Evolutionary conservation across 1,140 invertebrate genomes (phyloP), one percentile per base, ranked within the genome.

Genomic region (Leptinotarsa defecta): DNA sequence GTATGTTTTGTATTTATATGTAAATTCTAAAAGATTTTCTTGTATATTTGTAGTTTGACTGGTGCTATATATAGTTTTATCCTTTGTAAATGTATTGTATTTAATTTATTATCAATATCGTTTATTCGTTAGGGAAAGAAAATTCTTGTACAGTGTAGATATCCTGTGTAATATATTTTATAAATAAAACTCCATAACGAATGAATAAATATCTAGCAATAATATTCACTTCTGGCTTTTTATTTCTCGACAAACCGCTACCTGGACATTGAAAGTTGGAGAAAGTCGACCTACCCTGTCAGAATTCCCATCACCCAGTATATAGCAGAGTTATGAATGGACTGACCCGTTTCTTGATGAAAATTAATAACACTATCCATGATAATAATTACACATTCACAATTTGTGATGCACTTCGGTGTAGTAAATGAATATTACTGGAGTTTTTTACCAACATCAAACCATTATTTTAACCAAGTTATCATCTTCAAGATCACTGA

Each of bases 91-190:
- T 80, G 77, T 78, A 76, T 70, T 81, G 74, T 79, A 81, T 79
- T 49, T 84, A 78, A 83, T 84, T 84, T 82, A 80, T 81, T 83
- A 80, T 77, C 72, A 77, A 68, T 79, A 65, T 73, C 13, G 63
- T 72, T 80, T 79, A 71, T 80, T 80, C 75, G 64, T 70, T 74
- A 77, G 78, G 80, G 80, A 79, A 83, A 72, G 64, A 79, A 81
- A 68, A 80, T 79, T 78, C 81, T 80, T 85, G 84, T 85, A 85
- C 84, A 85, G 84, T 85, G 84, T 85, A 85, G 84, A 85, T 85
- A 85, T 80, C 82, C 84, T 84, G 83, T 85, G 84, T 85, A 85
- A 85, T 81, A 85, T 85, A 85, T 85, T 85, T 85, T 85, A 85
- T 85, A 85, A 85, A 85, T 84, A 85, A 84, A 84, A 83, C 80